phyloP scores from a whole-genome alignment of 1,140 invertebrate genomes.

The Cyrtorhinus lividipennis region DNA sequence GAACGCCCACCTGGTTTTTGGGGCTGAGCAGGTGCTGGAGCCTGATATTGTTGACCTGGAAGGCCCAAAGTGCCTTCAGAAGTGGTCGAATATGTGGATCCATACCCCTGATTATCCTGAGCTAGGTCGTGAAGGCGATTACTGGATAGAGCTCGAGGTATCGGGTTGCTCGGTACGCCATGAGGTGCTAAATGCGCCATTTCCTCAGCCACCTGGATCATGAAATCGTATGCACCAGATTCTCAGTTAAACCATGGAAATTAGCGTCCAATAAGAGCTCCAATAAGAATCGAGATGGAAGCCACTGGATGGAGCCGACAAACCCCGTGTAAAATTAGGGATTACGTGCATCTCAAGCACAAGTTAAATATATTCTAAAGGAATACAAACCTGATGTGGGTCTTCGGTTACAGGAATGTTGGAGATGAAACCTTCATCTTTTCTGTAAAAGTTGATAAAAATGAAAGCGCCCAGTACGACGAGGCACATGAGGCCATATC shows the following conservation, averaged over 20 bases:
- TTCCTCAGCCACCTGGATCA: constrained; percentile 54
- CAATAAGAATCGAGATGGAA: too few species aligned
- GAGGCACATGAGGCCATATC: constrained; percentile 76
- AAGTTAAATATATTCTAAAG: too few species aligned
- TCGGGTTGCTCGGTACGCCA: constrained; percentile 87
- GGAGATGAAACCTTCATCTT: constrained; percentile 58
- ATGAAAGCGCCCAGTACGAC: constrained; percentile 68
- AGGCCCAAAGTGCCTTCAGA: constrained; percentile 47
- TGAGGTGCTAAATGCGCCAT: constrained; percentile 82
- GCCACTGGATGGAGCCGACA: too few species aligned
- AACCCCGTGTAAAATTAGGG: too few species aligned
- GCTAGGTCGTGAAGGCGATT: constrained; percentile 58
- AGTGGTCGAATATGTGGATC: constrained; percentile 52
- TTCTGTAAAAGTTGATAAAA: constrained; percentile 79
- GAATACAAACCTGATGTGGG: constrained; percentile 53
- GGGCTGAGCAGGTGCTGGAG: background rate
- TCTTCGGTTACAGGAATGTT: constrained; percentile 66
- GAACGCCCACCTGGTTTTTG: background rate
- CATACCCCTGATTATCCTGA: constrained; percentile 45
- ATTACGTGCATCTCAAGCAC: too few species aligned
- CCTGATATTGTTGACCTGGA: constrained; percentile 34
- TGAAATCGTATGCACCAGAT: too few species aligned
- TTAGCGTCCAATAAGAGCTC: too few species aligned
- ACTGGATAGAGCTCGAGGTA: constrained; percentile 76
- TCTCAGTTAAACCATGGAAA: too few species aligned